Percentiles rank a stretch among this genome's conserved stretches.
Evolutionary conservation across 2,113 vertebrate genomes (phyloP).

Genomic region (Corvus hawaiiensis): DNA sequence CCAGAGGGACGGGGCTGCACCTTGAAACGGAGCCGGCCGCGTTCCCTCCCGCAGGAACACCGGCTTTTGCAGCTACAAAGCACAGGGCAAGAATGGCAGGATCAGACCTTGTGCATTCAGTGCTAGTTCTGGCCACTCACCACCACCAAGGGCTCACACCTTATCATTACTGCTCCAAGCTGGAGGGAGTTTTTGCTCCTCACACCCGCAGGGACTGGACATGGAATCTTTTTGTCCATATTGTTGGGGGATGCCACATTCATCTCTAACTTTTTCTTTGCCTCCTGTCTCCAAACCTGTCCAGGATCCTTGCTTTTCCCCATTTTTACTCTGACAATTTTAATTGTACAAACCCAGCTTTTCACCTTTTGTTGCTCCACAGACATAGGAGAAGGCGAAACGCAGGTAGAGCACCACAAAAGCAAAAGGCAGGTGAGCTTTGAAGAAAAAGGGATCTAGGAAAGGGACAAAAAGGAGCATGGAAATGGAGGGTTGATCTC

Average conservation of each 20-base stretch:
- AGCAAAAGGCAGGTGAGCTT: conserved; percentile 59
- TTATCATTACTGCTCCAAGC: neutral
- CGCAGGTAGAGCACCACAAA: conserved; percentile 55
- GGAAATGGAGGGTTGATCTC: conserved; percentile 61
- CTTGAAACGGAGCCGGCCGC: neutral
- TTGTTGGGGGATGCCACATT: neutral
- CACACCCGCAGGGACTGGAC: neutral
- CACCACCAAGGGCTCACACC: neutral
- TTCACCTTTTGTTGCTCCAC: conserved; percentile 56
- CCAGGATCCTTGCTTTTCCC: neutral
- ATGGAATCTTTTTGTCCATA: neutral
- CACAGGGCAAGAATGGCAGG: neutral
- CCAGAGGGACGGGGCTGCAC: neutral
- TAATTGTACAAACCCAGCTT: conserved; percentile 56
- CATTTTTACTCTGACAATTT: conserved; percentile 1
- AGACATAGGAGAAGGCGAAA: conserved; percentile 22
- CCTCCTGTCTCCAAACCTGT: conserved; percentile 13
- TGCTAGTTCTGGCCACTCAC: neutral
- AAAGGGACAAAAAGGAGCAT: conserved; percentile 51
- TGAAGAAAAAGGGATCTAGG: conserved; percentile 51
- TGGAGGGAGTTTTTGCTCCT: neutral
- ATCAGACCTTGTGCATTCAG: accelerated
- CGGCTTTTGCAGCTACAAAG: neutral
- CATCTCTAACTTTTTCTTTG: neutral
- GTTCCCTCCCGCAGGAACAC: neutral